Conservation (phyloP, 2,888 invertebrate species). For the Ochropleura plecta region DNA sequence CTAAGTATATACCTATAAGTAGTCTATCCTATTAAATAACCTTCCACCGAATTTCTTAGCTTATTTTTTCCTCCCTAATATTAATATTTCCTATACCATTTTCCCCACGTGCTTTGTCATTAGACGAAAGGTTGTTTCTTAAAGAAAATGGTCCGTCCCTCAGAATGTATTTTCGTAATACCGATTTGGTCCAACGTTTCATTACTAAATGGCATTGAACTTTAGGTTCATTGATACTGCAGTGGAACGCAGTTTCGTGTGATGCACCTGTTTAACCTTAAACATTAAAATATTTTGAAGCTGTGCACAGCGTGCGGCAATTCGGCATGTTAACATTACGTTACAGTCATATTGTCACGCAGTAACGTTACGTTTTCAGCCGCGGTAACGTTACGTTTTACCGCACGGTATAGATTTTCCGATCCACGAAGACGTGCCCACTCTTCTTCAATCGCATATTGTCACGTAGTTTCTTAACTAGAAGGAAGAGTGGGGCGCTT, state of each 20-base stretch:
- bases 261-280: conserved; percentile 38
- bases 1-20: no score
- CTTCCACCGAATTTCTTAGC: neutral
- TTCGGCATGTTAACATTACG: neutral
- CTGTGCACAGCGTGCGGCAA: conserved; percentile 3
- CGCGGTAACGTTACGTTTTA: conserved; percentile 20
- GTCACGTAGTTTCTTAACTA: neutral
- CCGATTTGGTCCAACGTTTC: conserved; percentile 28
- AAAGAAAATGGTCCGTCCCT: conserved; percentile 11
- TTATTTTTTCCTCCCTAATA: conserved; percentile 17
- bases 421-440: neutral
- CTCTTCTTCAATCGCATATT: neutral
- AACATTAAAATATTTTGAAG: conserved; percentile 29
- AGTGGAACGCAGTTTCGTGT: conserved; percentile 29
- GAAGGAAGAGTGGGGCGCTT: neutral
- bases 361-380: neutral
- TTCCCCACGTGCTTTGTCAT: neutral
- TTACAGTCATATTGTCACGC: neutral
- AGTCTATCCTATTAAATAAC: neutral
- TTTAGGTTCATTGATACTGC: conserved; percentile 35
- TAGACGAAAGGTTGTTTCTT: conserved; percentile 8
- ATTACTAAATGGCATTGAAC: conserved; percentile 38
- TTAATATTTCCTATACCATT: neutral
- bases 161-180: conserved; percentile 15
- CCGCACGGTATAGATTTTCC: neutral